Percentiles rank a stretch among this genome's conserved stretches.
Evolutionary conservation across 1,140 invertebrate genomes (phyloP).

Genomic region (Drosophila watanabei): DNA sequence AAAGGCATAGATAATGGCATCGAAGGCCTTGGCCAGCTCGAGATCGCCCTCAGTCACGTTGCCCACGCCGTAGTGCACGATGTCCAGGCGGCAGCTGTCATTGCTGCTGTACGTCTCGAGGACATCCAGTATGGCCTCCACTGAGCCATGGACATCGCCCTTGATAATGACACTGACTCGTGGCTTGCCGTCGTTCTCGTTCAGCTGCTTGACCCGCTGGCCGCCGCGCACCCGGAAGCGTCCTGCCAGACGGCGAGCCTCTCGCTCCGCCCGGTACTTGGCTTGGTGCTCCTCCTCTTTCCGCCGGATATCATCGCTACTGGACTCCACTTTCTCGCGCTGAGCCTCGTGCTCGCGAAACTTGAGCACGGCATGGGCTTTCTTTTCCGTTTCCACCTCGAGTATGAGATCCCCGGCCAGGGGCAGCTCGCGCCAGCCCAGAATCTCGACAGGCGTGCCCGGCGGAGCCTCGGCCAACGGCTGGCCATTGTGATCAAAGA

Average conservation of each 20-base stretch:
- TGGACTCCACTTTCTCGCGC: conserved; percentile 88
- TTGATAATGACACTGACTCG: conserved; percentile 88
- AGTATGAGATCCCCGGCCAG: conserved; percentile 94
- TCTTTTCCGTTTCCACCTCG: conserved; percentile 92
- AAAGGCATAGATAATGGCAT: conserved; percentile 95
- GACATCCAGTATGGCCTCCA: conserved; percentile 97
- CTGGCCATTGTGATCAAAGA: conserved; percentile 93
- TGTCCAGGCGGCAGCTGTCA: conserved; percentile 91
- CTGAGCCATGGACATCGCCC: conserved; percentile 94
- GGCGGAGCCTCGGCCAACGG: conserved; percentile 90
- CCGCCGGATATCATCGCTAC: conserved; percentile 88
- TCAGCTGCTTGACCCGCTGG: conserved; percentile 87
- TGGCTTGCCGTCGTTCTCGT: conserved; percentile 85
- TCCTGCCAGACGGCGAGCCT: conserved; percentile 88
- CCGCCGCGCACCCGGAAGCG: conserved; percentile 86
- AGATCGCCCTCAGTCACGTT: conserved; percentile 93
- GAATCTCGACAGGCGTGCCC: conserved; percentile 92
- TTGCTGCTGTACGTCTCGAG: conserved; percentile 94
- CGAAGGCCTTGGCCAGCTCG: conserved; percentile 94
- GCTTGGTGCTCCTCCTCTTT: conserved; percentile 90
- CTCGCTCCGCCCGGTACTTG: conserved; percentile 89
- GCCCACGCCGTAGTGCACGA: conserved; percentile 97
- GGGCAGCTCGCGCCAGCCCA: conserved; percentile 96
- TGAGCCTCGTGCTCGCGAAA: conserved; percentile 88
- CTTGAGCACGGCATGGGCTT: conserved; percentile 90